Percentiles rank a stretch among this genome's conserved stretches.
Evolutionary conservation across 2,888 invertebrate genomes (phyloP).

Genomic region (Biston betularia): DNA sequence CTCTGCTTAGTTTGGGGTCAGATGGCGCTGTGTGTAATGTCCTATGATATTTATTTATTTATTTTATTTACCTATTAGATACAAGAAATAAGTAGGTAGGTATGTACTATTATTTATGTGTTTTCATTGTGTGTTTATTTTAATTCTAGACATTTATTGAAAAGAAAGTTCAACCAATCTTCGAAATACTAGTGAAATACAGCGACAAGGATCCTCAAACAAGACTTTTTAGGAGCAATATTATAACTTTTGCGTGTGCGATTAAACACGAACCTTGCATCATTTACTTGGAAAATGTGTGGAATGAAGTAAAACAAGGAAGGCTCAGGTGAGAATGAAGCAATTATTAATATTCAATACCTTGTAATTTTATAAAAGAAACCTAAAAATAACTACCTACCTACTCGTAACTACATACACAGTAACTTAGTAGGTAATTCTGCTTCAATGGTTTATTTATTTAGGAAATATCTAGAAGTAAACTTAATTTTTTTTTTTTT

Average conservation of each 20-base stretch:
- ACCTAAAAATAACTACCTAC: neutral
- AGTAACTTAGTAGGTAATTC: too few relatives aligned
- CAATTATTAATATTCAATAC: neutral
- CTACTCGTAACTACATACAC: too few relatives aligned
- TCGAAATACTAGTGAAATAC: conserved; percentile 56
- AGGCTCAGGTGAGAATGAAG: conserved; percentile 49
- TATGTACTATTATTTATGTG: too few relatives aligned
- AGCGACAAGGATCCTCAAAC: conserved; percentile 53
- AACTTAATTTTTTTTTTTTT: too few relatives aligned
- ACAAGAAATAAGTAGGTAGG: too few relatives aligned
- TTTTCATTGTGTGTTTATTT: neutral
- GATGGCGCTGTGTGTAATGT: too few relatives aligned
- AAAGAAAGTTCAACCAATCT: conserved; percentile 62
- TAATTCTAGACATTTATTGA: conserved; percentile 69
- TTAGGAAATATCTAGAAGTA: too few relatives aligned
- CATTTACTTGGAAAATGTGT: conserved; percentile 52
- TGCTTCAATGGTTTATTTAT: too few relatives aligned
- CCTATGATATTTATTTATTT: too few relatives aligned
- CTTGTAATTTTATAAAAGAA: neutral
- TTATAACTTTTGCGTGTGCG: conserved; percentile 67
- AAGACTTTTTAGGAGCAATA: conserved; percentile 63
- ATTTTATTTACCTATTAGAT: too few relatives aligned
- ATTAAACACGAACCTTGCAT: conserved; percentile 63
- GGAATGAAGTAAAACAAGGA: conserved; percentile 50
- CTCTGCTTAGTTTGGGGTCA: too few relatives aligned